Evolutionary conservation across 2,113 vertebrate genomes (phyloP), one percentile per base, ranked within the genome.

Genomic region (Cichladusa arquata): DNA sequence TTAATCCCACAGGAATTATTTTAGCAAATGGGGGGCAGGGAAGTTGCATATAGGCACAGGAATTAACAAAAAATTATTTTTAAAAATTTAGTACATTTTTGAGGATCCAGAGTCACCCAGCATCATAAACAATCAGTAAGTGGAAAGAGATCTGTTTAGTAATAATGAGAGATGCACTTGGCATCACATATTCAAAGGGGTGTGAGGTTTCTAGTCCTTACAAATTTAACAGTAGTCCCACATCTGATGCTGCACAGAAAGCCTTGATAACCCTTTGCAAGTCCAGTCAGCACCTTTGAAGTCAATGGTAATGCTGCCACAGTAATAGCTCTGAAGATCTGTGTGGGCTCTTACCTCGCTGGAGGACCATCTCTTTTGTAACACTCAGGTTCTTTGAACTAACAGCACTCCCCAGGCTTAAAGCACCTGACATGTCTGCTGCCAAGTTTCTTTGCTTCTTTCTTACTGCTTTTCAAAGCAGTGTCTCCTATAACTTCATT

Each of bases 1-100:
- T 50, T 84, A 91, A 94, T 94, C 36, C 56, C 45, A 69, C 45
- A 40, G 84, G 69, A 93, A 79, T 92, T 93, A 73, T 94, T 83
- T 86, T 64, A 60, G 77, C 84, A 61, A 85, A 62, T 47, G n/a
- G 24, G 47, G 28, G 54, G n/a, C 53, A 81, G 18, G 25, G 26
- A 65, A 90, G 9, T 40, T 82, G 34, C 34, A 28, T 48, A 13
- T 17, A 76, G 38, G 69, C n/a, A 53, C 12, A 77, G 25, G 67
- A 91, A 82, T 70, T 44, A 80, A 38, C 7, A 51, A 44, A 61
- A 61, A 40, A 33, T 1, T 38, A 5, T n/a, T 60, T 4, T 31
- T 15, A 24, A 91, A 82, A 31, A 44, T 66, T 31, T 8, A 92
- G 16, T 31, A 67, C 13, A 23, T 62, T 62, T 89, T n/a, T 89